Percentiles rank a stretch among this genome's conserved stretches.
Conservation (phyloP, 2,113 vertebrate genomes). For the Ochotona princeps region DNA sequence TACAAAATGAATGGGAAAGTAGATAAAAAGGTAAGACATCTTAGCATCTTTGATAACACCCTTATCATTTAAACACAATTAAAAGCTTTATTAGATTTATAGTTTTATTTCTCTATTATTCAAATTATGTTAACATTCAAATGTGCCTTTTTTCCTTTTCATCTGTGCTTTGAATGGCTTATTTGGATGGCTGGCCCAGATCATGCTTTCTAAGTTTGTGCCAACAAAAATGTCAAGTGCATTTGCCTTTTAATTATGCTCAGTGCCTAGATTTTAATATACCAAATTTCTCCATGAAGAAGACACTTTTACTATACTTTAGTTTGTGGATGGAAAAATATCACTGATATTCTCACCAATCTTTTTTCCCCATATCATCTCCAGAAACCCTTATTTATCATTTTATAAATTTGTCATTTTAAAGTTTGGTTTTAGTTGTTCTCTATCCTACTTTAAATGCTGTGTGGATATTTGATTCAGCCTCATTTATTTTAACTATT, state of each 20-base stretch:
- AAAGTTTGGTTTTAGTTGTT: neutral
- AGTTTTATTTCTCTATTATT: conserved; percentile 32
- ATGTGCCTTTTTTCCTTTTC: neutral
- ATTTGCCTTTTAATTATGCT: conserved; percentile 77
- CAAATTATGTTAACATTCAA: neutral
- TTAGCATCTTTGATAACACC: conserved; percentile 25
- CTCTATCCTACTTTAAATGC: neutral
- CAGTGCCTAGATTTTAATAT: conserved; percentile 70
- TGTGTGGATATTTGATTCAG: neutral
- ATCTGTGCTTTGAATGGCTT: conserved; percentile 36
- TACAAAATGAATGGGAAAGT: neutral
- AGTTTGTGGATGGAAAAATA: neutral
- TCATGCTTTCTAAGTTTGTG: conserved; percentile 59
- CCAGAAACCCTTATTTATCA: neutral
- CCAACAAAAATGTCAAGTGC: conserved; percentile 77
- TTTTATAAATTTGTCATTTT: conserved; percentile 23
- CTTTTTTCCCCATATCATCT: neutral
- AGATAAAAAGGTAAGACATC: neutral
- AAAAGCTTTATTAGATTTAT: conserved; percentile 58
- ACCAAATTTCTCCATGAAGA: conserved; percentile 56
- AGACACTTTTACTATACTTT: conserved; percentile 50
- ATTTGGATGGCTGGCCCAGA: conserved; percentile 55
- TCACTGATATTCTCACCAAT: conserved; percentile 52
- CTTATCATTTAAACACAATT: neutral
- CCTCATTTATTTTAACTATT: neutral